Evolutionary conservation across 1,140 invertebrate genomes (phyloP).

Genomic region (Eriosoma lanigerum): DNA sequence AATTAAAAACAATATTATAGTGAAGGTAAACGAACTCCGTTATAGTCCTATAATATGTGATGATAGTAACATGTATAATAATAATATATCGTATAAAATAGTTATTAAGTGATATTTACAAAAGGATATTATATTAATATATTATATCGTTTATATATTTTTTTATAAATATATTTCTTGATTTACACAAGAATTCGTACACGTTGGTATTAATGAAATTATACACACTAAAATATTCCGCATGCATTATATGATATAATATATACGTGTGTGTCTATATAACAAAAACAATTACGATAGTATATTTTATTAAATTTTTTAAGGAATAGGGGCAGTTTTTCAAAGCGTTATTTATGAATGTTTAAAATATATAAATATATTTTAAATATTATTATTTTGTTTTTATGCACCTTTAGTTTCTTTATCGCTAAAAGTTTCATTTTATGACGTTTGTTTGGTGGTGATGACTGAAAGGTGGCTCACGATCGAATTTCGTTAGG

Average conservation of each 20-base stretch:
- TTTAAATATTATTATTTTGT: background rate
- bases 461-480: background rate
- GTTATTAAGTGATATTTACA: constrained; percentile 43
- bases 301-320: background rate
- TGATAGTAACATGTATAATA: constrained; percentile 19
- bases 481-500: background rate
- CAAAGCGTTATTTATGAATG: constrained; percentile 43
- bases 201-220: constrained; percentile 6
- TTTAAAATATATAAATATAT: constrained; percentile 4
- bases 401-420: constrained; percentile 49
- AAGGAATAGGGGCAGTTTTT: constrained; percentile 25
- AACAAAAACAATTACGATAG: constrained; percentile 28
- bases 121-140: background rate
- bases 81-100: constrained; percentile 8
- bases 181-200: constrained; percentile 1
- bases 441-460: background rate
- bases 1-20: no score
- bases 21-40: constrained; percentile 7
- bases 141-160: constrained; percentile 10
- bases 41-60: constrained; percentile 39
- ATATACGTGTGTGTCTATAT: background rate
- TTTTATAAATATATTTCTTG: constrained; percentile 15
- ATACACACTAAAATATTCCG: background rate
- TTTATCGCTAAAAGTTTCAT: constrained; percentile 4
- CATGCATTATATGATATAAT: background rate